Evolutionary conservation across 2,797 vertebrate genomes (phyloP).

Genomic region (Heteromormyrus szaboi): DNA sequence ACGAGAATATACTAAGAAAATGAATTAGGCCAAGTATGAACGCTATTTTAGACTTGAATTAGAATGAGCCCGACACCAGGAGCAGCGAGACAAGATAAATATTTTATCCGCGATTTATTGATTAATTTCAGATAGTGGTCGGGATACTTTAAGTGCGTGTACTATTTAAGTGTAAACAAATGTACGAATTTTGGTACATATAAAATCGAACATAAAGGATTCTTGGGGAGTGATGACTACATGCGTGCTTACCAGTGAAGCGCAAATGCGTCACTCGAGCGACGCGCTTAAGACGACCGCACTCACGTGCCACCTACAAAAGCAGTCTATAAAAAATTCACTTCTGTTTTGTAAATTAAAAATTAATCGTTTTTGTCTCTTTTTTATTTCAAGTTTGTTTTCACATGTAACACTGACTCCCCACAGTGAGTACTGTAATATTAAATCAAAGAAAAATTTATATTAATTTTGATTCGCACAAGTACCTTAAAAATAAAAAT

Average conservation of each 20-base stretch:
- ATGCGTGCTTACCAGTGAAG: background rate
- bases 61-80: background rate
- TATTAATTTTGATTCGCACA: background rate
- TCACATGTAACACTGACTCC: background rate
- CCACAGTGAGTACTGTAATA: background rate
- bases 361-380: background rate
- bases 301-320: background rate
- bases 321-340: background rate
- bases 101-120: background rate
- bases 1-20: background rate
- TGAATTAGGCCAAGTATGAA: background rate
- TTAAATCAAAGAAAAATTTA: background rate
- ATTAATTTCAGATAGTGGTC: background rate
- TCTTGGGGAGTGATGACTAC: background rate
- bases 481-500: background rate
- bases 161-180: background rate
- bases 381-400: background rate
- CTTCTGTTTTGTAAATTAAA: background rate
- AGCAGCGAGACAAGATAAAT: background rate
- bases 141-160: background rate
- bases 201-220: background rate
- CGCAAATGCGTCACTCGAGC: background rate
- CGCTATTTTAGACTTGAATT: background rate
- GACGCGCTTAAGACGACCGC: background rate
- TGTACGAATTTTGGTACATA: background rate